phyloP scores from a whole-genome alignment of 2,888 invertebrate species.

The Archips crataeganus region DNA sequence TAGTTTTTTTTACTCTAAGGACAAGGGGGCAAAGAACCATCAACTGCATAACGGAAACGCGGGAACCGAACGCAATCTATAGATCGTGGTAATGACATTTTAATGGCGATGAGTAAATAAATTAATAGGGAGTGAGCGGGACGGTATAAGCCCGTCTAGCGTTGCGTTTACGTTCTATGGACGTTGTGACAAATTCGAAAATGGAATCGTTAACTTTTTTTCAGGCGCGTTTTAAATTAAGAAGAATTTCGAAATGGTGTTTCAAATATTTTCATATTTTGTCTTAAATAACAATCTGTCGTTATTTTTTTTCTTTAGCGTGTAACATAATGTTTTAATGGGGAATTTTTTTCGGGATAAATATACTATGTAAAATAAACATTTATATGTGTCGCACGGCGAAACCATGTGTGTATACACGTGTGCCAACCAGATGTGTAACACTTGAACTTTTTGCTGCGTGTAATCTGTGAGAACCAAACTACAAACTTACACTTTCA shows the following conservation, averaged over 20 bases:
- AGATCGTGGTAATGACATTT: constrained; percentile 49
- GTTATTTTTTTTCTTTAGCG: no score
- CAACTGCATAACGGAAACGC: constrained; percentile 50
- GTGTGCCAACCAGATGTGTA: constrained; percentile 36
- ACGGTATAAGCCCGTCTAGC: background rate
- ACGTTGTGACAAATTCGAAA: background rate
- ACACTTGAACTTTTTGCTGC: constrained; percentile 37
- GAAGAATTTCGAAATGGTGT: background rate
- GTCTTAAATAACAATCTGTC: no score
- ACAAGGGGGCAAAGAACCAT: constrained; percentile 46
- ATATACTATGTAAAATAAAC: constrained; percentile 2
- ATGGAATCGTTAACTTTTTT: background rate
- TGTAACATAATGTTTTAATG: no score
- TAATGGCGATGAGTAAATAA: constrained; percentile 51
- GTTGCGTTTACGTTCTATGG: constrained; percentile 24
- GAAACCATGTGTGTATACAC: constrained; percentile 27
- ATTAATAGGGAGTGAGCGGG: constrained; percentile 40
- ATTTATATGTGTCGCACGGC: background rate
- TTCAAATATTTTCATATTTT: no score
- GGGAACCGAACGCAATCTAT: constrained; percentile 43
- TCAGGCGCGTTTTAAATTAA: background rate
- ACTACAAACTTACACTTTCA: constrained; percentile 26
- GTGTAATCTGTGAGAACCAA: constrained; percentile 36
- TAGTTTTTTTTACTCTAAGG: constrained; percentile 41
- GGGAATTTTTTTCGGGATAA: background rate